Percentiles rank a stretch among this genome's conserved stretches.
Conservation (phyloP, 2,797 vertebrate genomes). For the Catamblyrhynchus diadema region DNA sequence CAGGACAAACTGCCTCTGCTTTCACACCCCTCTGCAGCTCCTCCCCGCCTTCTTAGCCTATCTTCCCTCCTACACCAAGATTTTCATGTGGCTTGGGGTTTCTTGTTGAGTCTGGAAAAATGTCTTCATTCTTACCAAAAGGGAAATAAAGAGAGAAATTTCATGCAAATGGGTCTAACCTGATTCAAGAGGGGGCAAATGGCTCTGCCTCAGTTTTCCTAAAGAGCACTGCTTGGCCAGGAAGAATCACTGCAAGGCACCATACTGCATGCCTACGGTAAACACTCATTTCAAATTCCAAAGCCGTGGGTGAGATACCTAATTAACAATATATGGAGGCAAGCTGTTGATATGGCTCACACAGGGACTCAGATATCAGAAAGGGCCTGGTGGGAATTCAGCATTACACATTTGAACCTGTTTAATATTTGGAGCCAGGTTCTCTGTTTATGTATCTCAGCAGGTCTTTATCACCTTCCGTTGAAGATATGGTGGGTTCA, state of each 20-base stretch:
- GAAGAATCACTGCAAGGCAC: not conserved
- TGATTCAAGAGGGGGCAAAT: fast-evolving
- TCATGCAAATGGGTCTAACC: not conserved
- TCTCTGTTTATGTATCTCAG: not conserved
- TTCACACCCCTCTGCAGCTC: not conserved
- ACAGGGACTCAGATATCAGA: not conserved
- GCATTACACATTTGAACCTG: not conserved
- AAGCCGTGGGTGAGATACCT: not conserved
- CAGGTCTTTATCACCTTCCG: not conserved
- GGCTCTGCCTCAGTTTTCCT: not conserved
- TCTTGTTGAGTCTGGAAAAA: not conserved
- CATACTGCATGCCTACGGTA: not conserved
- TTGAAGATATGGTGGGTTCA: not conserved
- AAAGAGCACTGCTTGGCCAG: not conserved
- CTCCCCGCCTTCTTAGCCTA: not conserved
- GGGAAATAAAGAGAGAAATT: not conserved
- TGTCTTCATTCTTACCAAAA: not conserved
- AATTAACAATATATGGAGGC: not conserved
- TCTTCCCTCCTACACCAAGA: not conserved
- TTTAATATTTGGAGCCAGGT: not conserved
- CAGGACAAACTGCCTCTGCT: not conserved
- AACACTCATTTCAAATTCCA: not conserved
- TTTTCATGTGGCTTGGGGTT: not conserved
- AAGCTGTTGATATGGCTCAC: not conserved
- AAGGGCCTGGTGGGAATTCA: not conserved